A percentile compares a stretch with the other conserved stretches of the same genome.
Conservation (phyloP, 1,140 invertebrate genomes). For the Scaptomyza graminum region DNA sequence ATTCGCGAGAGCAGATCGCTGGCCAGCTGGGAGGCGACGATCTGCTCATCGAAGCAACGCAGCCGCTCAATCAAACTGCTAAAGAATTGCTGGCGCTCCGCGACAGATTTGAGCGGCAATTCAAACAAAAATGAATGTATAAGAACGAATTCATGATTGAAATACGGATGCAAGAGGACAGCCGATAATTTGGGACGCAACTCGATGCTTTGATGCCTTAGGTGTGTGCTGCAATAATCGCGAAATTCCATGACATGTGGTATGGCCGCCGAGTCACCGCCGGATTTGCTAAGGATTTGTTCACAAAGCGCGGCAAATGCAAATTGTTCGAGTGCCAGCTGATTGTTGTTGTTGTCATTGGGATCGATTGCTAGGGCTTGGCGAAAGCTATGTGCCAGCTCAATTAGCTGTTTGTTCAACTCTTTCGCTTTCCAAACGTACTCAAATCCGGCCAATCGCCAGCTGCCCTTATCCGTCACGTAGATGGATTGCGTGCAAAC, state of each 20-base stretch:
- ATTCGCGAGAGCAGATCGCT: constrained; percentile 91
- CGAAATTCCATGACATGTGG: constrained; percentile 88
- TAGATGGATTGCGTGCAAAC: constrained; percentile 91
- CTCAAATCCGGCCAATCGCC: constrained; percentile 93
- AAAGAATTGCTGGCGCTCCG: constrained; percentile 92
- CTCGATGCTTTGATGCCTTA: constrained; percentile 86
- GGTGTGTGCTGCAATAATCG: constrained; percentile 87
- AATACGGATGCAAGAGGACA: constrained; percentile 89
- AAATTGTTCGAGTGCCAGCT: constrained; percentile 89
- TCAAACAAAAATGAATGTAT: constrained; percentile 92
- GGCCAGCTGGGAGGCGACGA: constrained; percentile 91
- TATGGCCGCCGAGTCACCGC: constrained; percentile 17
- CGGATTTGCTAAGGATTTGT: constrained; percentile 87
- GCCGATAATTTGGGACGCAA: constrained; percentile 87
- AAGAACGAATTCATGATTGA: constrained; percentile 92
- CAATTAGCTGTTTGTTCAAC: constrained; percentile 87
- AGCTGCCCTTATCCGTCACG: constrained; percentile 90
- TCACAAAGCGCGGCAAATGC: constrained; percentile 91
- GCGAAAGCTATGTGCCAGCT: constrained; percentile 87
- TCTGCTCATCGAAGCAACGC: constrained; percentile 89
- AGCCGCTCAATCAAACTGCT: constrained; percentile 87
- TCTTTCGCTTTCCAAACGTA: constrained; percentile 89
- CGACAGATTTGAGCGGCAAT: constrained; percentile 90
- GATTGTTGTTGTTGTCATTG: constrained; percentile 23
- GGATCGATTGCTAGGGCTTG: constrained; percentile 88